These are phyloP conservation scores for Laterallus jamaicensis DNA, from an alignment of 2,113 vertebrate genomes.

Conservation along the genomic window DNA sequence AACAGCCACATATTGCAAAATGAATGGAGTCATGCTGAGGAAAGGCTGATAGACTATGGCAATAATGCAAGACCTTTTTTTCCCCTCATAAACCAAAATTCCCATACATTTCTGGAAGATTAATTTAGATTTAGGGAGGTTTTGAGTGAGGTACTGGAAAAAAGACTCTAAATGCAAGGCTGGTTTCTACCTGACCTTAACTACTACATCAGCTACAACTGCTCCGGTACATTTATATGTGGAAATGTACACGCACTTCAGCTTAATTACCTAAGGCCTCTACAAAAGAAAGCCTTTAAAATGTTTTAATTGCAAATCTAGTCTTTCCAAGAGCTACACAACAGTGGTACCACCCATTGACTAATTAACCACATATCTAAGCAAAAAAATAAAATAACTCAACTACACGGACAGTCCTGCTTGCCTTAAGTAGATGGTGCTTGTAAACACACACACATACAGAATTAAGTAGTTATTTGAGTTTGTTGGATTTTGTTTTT, in stretches of 20 bases:
- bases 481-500: slow-evolving; percentile 8
- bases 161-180: slow-evolving; percentile 35
- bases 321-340: slow-evolving; percentile 41
- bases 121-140: slow-evolving; percentile 45
- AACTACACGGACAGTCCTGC: neutral
- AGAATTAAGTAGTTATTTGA: slow-evolving; percentile 46
- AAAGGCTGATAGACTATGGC: slow-evolving; percentile 17
- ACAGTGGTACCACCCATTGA: slow-evolving; percentile 13
- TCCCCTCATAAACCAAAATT: slow-evolving; percentile 54
- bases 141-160: slow-evolving; percentile 22
- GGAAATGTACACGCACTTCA: slow-evolving; percentile 24
- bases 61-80: slow-evolving; percentile 39
- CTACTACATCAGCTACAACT: slow-evolving; percentile 22
- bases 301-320: slow-evolving; percentile 57
- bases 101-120: slow-evolving; percentile 45
- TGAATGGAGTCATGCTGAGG: neutral
- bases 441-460: slow-evolving; percentile 42
- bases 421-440: slow-evolving; percentile 23
- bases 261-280: slow-evolving; percentile 52
- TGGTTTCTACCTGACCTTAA: slow-evolving; percentile 52
- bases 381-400: neutral
- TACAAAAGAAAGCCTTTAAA: slow-evolving; percentile 41
- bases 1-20: neutral
- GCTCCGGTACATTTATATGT: slow-evolving; percentile 22
- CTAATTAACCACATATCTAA: slow-evolving; percentile 17